phyloP scores from a whole-genome alignment of 2,888 invertebrate species.

The Flexamia atlantica region DNA sequence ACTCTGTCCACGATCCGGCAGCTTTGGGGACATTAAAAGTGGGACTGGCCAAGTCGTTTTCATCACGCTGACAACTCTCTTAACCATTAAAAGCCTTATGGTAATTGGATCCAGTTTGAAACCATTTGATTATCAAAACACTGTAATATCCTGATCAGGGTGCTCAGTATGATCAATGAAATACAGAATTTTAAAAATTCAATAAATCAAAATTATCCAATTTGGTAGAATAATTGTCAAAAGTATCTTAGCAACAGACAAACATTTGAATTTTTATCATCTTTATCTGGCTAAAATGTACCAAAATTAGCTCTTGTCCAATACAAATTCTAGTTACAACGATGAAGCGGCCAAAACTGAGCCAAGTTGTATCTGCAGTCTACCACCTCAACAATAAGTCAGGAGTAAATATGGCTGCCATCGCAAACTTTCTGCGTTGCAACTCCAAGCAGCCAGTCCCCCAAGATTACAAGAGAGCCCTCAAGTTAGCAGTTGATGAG shows the following conservation, averaged over 20 bases:
- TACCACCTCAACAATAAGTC: neutral
- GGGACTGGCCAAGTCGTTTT: too few relatives aligned
- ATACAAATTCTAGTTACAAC: neutral
- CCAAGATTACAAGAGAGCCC: neutral
- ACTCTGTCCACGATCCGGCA: too few relatives aligned
- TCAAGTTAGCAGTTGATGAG: neutral
- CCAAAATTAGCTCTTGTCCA: neutral
- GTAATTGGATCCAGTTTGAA: too few relatives aligned
- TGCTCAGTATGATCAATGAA: too few relatives aligned
- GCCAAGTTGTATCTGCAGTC: slow-evolving; percentile 16
- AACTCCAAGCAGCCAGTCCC: neutral
- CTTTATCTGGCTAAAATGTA: neutral
- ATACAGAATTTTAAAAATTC: too few relatives aligned
- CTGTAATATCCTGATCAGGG: too few relatives aligned
- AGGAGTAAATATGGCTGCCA: neutral
- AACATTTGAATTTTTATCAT: neutral
- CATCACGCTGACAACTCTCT: too few relatives aligned
- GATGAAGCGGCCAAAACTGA: slow-evolving; percentile 19
- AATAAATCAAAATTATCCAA: neutral
- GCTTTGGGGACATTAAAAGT: too few relatives aligned
- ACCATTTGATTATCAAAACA: too few relatives aligned
- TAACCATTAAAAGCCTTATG: too few relatives aligned
- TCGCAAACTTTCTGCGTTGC: neutral
- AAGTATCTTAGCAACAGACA: neutral
- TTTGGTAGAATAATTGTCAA: neutral